These are phyloP conservation scores for Hippolais icterina DNA, from an alignment of 2,113 vertebrate genomes.

Conservation along the genomic window DNA sequence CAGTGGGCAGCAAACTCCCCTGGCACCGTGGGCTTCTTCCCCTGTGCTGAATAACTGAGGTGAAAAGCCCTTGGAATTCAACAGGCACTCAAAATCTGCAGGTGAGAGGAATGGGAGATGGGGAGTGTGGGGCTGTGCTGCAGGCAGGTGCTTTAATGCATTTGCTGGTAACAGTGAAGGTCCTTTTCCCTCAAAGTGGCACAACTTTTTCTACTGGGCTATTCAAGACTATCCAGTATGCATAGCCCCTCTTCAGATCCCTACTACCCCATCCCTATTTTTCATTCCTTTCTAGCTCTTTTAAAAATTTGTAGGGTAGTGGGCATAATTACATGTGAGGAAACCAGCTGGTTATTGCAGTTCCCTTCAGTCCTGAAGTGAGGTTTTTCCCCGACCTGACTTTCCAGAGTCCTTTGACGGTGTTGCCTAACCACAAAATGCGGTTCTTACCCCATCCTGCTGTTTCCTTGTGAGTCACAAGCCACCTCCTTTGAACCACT, in stretches of 20 bases:
- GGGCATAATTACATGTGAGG: neutral
- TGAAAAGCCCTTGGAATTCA: neutral
- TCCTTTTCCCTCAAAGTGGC: neutral
- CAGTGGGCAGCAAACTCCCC: neutral
- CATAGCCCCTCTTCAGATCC: neutral
- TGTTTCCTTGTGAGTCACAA: neutral
- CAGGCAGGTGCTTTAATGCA: neutral
- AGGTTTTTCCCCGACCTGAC: neutral
- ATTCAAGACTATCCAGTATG: neutral
- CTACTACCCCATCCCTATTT: neutral
- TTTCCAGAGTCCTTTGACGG: neutral
- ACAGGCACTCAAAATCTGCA: neutral
- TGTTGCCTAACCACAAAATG: neutral
- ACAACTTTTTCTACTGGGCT: neutral
- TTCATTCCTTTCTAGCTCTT: neutral
- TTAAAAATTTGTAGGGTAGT: neutral
- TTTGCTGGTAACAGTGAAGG: neutral
- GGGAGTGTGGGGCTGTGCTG: rapidly evolving
- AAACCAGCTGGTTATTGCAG: neutral
- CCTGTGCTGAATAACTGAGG: rapidly evolving
- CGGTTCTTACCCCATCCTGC: neutral
- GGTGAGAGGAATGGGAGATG: neutral
- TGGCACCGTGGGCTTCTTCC: rapidly evolving
- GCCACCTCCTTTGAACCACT: neutral
- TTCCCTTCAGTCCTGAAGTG: neutral